A percentile compares a stretch with the other conserved stretches of the same genome.
Conservation (phyloP, 2,888 invertebrate genomes). For the Drosophila anceps region DNA sequence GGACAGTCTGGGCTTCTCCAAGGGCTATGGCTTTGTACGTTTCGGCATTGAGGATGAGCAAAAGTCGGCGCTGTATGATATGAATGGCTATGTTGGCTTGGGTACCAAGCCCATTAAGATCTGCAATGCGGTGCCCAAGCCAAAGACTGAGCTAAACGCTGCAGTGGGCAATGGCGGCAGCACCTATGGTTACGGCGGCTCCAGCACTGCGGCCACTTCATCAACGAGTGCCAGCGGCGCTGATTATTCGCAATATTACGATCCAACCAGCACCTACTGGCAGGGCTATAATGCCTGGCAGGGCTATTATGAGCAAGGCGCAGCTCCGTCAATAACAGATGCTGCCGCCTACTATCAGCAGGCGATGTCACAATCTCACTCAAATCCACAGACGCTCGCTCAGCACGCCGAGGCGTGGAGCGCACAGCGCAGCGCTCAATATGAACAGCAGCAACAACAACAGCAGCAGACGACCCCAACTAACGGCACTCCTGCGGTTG, state of each 20-base stretch:
- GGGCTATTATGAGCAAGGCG: constrained; percentile 89
- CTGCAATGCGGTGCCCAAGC: constrained; percentile 96
- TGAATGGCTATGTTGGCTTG: constrained; percentile 96
- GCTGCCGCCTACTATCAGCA: constrained; percentile 84
- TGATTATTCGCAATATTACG: constrained; percentile 92
- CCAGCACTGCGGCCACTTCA: constrained; percentile 54
- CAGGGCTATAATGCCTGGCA: constrained; percentile 94
- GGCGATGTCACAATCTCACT: constrained; percentile 83
- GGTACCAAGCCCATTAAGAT: constrained; percentile 96
- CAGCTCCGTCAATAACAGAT: constrained; percentile 72
- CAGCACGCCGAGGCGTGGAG: constrained; percentile 86
- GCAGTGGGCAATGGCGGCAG: constrained; percentile 80
- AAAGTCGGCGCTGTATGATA: constrained; percentile 95
- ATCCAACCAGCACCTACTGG: constrained; percentile 92
- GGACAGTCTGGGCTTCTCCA: constrained; percentile 95
- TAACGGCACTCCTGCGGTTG: constrained; percentile 81
- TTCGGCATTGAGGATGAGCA: constrained; percentile 98
- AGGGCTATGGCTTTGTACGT: constrained; percentile 97
- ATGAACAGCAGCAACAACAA: constrained; percentile 80
- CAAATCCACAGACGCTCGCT: constrained; percentile 83
- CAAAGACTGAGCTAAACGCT: constrained; percentile 87
- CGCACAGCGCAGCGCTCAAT: constrained; percentile 85
- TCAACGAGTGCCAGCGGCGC: constrained; percentile 68
- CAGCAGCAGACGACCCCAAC: constrained; percentile 72
- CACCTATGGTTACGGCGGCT: constrained; percentile 77